These are phyloP conservation scores for Scolopax mira DNA, from an alignment of 2,113 vertebrate species.

Conservation along the genomic window DNA sequence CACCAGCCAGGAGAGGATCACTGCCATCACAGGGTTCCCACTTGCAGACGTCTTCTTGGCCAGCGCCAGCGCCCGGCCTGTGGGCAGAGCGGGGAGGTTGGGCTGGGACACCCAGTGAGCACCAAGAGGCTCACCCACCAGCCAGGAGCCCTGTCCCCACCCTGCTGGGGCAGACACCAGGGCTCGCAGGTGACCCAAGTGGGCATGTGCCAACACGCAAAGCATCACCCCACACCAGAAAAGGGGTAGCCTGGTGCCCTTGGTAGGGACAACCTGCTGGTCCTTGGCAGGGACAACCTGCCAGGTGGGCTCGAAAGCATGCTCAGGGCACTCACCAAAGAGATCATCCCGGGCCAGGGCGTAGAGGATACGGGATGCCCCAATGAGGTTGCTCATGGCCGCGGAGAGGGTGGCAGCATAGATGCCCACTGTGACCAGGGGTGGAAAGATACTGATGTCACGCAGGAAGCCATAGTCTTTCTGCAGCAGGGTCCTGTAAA, in stretches of 20 bases:
- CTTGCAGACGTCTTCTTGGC: constrained; percentile 83
- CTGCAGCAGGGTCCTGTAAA: constrained; percentile 80
- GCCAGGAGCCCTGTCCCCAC: not conserved
- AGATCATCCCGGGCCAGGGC: constrained; percentile 87
- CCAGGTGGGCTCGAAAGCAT: fast-evolving
- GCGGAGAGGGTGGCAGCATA: constrained; percentile 87
- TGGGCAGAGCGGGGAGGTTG: not conserved
- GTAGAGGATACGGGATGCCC: constrained; percentile 88
- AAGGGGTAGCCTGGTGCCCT: not conserved
- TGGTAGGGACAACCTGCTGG: too few relatives aligned
- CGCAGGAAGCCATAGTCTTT: constrained; percentile 86
- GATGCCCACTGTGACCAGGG: constrained; percentile 84
- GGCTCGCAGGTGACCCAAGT: not conserved
- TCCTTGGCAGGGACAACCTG: not conserved
- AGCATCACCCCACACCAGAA: not conserved
- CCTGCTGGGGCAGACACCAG: not conserved
- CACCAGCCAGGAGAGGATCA: constrained; percentile 88
- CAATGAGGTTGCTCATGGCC: constrained; percentile 90
- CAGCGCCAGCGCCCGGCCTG: constrained; percentile 78
- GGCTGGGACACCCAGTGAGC: not conserved
- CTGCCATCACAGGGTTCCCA: constrained; percentile 88
- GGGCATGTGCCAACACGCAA: not conserved
- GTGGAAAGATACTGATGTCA: constrained; percentile 86
- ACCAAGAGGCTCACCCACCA: not conserved
- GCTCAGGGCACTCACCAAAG: constrained; percentile 77